Base-by-base conservation (phyloP, 2,888 invertebrate species). In the Mythimna pallens region DNA sequence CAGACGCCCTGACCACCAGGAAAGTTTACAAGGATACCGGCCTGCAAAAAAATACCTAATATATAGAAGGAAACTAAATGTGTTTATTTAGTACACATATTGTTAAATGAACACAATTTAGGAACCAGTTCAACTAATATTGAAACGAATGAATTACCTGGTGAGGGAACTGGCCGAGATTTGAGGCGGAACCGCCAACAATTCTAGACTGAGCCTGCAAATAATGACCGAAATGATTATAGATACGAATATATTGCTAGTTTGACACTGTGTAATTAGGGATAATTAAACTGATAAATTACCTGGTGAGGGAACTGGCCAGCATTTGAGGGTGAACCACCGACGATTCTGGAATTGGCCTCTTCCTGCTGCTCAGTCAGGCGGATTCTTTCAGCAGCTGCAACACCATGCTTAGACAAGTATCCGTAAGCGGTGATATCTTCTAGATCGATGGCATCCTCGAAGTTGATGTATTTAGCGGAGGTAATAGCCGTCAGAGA, bases 281-380 rank as follows among this genome's bases (percentile, higher is more conserved):
- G n/a, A n/a, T n/a, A n/a, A n/a, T n/a, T n/a, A n/a, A n/a, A n/a
- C n/a, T n/a, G n/a, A n/a, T n/a, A n/a, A 17, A 55, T 73, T 78
- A 89, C 90, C 84, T 89, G 88, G 71, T 86, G 78, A 4, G 87
- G 87, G 69, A 86, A 81, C 52, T 89, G 77, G 7, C 87, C 88
- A 20, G 80, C 65, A 0, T 43, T n/a, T 22, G 87, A 50, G 1
- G 43, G 0, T 0, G 66, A 62, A 17, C 90, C 90, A 47, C 87
- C 89, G 2, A 85, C 80, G 10, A 90, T 89, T 76, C 89, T 88
- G 52, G 12, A 12, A 25, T 57, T 61, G 22, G 2, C 50, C 10
- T n/a, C 22, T 59, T n/a, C 74, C 73, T 77, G 76, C 65, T 83
- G 83, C 30, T 80, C 78, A 20, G 70, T 78, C 76, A 79, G 55